Evolutionary conservation across 2,113 vertebrate species (phyloP).

Genomic region (Colistium nudipinnis): DNA sequence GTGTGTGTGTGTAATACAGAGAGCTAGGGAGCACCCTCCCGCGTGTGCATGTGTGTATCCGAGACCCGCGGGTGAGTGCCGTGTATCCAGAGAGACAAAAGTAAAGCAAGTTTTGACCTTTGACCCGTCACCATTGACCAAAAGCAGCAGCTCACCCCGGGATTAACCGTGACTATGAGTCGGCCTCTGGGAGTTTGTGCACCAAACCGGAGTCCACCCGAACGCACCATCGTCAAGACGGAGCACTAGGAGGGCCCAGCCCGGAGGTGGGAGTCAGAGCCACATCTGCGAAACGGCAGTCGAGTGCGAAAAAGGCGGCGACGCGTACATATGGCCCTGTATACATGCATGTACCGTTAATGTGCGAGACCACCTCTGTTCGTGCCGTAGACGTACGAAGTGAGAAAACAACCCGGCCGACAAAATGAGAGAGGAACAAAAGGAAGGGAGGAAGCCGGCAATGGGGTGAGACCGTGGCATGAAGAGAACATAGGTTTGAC

Average conservation of each 20-base stretch:
- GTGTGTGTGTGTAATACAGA: constrained; percentile 3
- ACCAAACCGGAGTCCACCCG: background rate
- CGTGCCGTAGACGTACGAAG: constrained; percentile 22
- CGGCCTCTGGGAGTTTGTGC: constrained; percentile 12
- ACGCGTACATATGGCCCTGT: background rate
- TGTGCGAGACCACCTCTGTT: background rate
- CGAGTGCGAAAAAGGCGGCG: constrained; percentile 8
- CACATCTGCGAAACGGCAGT: constrained; percentile 50
- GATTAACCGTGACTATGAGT: constrained; percentile 13
- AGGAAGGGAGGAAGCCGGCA: background rate
- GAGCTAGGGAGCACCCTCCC: background rate
- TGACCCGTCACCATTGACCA: constrained; percentile 39
- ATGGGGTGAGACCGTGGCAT: constrained; percentile 8
- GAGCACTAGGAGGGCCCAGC: background rate
- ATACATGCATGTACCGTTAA: background rate
- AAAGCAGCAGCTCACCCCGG: constrained; percentile 42
- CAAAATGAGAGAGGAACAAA: background rate
- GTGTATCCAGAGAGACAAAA: constrained; percentile 46
- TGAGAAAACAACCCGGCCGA: background rate
- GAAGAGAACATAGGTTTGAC: constrained; percentile 50
- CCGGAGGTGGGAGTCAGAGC: constrained; percentile 4
- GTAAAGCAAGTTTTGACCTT: constrained; percentile 61
- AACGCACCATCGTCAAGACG: constrained; percentile 8
- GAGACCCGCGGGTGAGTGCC: constrained; percentile 9
- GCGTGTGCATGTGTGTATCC: constrained; percentile 3